Evolutionary conservation across 2,113 vertebrate genomes (phyloP), one percentile per base, ranked within the genome.

Genomic region (Panthera tigris): DNA sequence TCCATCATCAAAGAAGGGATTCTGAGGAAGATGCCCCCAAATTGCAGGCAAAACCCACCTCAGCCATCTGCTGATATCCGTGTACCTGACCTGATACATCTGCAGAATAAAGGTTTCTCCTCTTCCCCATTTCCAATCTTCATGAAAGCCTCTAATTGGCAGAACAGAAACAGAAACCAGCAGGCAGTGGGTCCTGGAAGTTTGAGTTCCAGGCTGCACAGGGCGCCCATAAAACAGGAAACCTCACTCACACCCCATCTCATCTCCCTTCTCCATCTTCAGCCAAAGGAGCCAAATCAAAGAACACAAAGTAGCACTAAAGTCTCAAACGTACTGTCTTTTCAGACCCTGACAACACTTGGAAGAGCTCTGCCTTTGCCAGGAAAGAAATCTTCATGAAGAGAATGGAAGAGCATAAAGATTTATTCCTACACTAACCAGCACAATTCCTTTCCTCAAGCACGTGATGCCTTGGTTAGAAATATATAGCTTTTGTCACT

Each of bases 261-360:
- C 13, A 3, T 55, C n/a, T 91, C 39, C 89, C 63, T 78, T 95
- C 19, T 92, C 27, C 19, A 61, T 79, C 39, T 95, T 12, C 15
- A 97, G 50, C n/a, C n/a, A 86, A 94, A 63, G 16, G 7, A 87
- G 29, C 21, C 61, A 94, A 76, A 31, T 69, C 41, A 95, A 91
- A 95, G 48, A 52, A n/a, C 36, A 27, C 13, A 31, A 88, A 23
- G 33, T 39, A 68, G 16, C 48, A 48, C 16, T 93, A 33, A 83
- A 69, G 12, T n/a, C 33, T 71, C 7, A 61, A 6, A 4, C 2
- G 7, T 23, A 52, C 8, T 12, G 6, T 71, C 73, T 69, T 65
- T n/a, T 73, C 50, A 7, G 4, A 52, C 78, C 63, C 78, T 41
- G 36, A 86, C 50, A 85, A 69, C 7, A 16, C 78, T 63, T 91